Evolutionary conservation across 2,113 vertebrate genomes (phyloP).

Genomic region (Pipa parva): DNA sequence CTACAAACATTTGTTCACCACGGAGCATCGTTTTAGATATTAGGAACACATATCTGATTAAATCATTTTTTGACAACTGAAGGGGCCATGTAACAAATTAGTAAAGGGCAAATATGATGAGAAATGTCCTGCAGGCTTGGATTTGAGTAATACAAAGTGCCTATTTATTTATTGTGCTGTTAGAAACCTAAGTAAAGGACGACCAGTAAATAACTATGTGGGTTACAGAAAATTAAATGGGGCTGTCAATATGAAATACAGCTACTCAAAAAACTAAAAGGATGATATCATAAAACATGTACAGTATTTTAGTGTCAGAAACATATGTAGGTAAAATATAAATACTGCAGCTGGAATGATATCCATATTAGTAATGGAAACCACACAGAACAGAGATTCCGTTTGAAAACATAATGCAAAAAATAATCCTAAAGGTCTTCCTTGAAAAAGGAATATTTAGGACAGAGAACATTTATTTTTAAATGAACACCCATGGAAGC

Average conservation of each 20-base stretch:
- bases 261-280: not conserved
- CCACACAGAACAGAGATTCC: no score
- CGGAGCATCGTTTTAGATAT: slow-evolving; percentile 9
- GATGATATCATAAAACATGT: slow-evolving; percentile 13
- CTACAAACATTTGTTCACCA: not conserved
- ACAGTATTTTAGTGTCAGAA: slow-evolving; percentile 3
- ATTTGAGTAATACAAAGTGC: slow-evolving; percentile 20
- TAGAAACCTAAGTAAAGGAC: slow-evolving; percentile 11
- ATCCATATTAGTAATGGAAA: no score
- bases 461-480: no score
- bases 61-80: slow-evolving; percentile 45
- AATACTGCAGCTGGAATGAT: no score
- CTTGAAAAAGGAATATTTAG: no score
- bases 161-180: slow-evolving; percentile 36
- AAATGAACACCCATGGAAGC: no score
- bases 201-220: slow-evolving; percentile 30
- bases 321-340: no score
- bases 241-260: slow-evolving; percentile 24
- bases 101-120: not conserved
- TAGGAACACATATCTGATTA: slow-evolving; percentile 39
- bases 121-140: not conserved
- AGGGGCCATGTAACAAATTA: slow-evolving; percentile 46
- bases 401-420: no score
- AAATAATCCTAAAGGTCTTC: no score
- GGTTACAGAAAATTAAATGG: slow-evolving; percentile 21